Evolutionary conservation across 2,888 invertebrate species (phyloP), one percentile per base, ranked within the genome.

Genomic region (Troides oblongomaculatus): DNA sequence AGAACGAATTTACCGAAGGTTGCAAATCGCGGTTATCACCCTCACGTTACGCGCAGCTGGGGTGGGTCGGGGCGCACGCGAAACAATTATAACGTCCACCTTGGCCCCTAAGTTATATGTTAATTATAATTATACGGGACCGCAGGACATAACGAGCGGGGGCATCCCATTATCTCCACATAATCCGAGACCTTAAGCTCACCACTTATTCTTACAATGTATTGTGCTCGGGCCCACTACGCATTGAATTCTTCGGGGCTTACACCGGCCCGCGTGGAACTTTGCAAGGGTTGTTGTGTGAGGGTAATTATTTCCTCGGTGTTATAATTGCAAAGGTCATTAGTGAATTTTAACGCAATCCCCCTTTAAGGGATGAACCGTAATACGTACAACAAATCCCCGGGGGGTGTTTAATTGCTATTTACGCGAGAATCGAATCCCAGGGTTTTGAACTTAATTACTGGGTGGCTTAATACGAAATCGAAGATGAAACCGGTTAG

Each of bases 101-200:
- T 60, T 21, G 64, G 66, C 59, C 46, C 39, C 46, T 64, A 57
- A 30, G 63, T 62, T 66, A 66, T 64, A 57, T 61, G 62, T 59
- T 56, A 67, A 70, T 71, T 68, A 70, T 66, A 67, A 62, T 60
- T 60, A 60, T 30, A 66, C 56, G 60, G 63, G 64, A 25, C 64
- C 30, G 30, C 62, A 63, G 39, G 57, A n/a, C 61, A 36, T 62
- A 69, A 67, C 60, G 64, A 59, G 56, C 66, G 64, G 39, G 50
- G 12, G 53, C 62, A 60, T 57, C 68, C 72, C 70, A 72, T 74
- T 76, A 72, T 72, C 71, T 64, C 60, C 6, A 65, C 62, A 70
- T 75, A 75, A 76, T 76, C 76, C 72, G 57, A 71, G 66, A 65
- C 66, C 67, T 56, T 76, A 74, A 75, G 74, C 71, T 62, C 65